Percentiles rank a stretch among this genome's conserved stretches.
phyloP scores from a whole-genome alignment of 2,888 invertebrate genomes.

The Acleris holmiana region DNA sequence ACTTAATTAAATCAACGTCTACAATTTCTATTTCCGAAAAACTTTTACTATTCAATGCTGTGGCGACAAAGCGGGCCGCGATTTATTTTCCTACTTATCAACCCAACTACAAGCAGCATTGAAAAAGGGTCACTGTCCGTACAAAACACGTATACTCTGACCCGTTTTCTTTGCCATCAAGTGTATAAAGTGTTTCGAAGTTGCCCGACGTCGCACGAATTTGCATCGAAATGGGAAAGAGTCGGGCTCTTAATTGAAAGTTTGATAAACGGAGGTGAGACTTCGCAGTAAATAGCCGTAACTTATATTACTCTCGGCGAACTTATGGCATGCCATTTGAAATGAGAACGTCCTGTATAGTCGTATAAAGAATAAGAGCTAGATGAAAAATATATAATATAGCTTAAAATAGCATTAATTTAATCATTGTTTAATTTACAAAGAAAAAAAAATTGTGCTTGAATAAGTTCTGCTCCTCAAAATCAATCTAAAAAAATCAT shows the following conservation, averaged over 20 bases:
- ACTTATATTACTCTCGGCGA: constrained; percentile 21
- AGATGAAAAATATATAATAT: no score
- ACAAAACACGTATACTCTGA: no score
- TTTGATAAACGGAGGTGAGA: constrained; percentile 38
- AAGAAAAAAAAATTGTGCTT: no score
- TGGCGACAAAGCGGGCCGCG: constrained; percentile 35
- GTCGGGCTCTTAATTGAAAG: constrained; percentile 38
- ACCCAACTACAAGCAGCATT: constrained; percentile 28
- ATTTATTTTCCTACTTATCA: constrained; percentile 37
- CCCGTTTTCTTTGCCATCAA: no score
- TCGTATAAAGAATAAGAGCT: background rate
- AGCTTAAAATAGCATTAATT: no score
- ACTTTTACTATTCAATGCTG: constrained; percentile 36
- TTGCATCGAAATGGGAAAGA: constrained; percentile 39
- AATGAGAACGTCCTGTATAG: background rate
- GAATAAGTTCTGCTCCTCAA: no score
- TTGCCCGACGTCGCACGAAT: constrained; percentile 26
- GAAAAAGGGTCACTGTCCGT: no score
- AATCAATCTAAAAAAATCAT: no score
- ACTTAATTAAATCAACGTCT: constrained; percentile 20
- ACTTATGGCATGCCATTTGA: constrained; percentile 8
- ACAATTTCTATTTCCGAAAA: constrained; percentile 34
- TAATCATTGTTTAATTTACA: no score
- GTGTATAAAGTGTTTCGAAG: constrained; percentile 25
- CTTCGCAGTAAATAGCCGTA: constrained; percentile 23